Conservation (phyloP, 2,797 vertebrate species). For the Crocidura indochinensis region DNA sequence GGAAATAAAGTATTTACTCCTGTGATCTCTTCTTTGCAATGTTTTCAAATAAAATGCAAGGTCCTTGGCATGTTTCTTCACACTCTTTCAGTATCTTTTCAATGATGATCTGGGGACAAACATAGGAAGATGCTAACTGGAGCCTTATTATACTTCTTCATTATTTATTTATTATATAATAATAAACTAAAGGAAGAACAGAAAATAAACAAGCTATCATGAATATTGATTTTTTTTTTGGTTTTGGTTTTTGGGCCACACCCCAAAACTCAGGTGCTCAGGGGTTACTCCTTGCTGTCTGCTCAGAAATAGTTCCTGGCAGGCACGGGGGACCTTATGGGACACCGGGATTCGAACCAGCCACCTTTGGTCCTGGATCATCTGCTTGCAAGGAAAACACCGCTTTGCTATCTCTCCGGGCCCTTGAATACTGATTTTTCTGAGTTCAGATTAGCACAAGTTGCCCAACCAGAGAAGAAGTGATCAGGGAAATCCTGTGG, state of each 20-base stretch:
- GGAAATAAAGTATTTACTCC: too few relatives aligned
- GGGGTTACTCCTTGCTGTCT: too few relatives aligned
- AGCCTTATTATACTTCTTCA: background rate
- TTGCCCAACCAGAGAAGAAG: background rate
- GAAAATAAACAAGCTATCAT: constrained; percentile 24
- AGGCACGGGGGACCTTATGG: too few relatives aligned
- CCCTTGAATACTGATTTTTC: constrained; percentile 13
- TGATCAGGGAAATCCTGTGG: background rate
- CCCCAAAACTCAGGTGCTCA: too few relatives aligned
- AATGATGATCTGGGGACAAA: background rate
- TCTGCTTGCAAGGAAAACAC: too few relatives aligned
- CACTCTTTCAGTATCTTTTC: too few relatives aligned
- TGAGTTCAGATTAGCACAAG: constrained; percentile 23
- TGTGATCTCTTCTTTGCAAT: constrained; percentile 7
- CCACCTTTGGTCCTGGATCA: too few relatives aligned
- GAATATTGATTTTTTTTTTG: background rate
- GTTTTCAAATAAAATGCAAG: background rate
- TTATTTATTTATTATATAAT: too few relatives aligned
- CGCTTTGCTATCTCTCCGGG: too few relatives aligned
- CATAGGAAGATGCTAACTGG: background rate
- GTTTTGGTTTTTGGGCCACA: too few relatives aligned
- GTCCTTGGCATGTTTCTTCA: background rate
- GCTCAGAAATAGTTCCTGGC: too few relatives aligned
- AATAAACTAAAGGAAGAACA: constrained; percentile 1
- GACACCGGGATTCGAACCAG: too few relatives aligned